Percentiles rank a stretch among this genome's conserved stretches.
Conservation (phyloP, 2,797 vertebrate species). For the Carcharodon carcharias region DNA sequence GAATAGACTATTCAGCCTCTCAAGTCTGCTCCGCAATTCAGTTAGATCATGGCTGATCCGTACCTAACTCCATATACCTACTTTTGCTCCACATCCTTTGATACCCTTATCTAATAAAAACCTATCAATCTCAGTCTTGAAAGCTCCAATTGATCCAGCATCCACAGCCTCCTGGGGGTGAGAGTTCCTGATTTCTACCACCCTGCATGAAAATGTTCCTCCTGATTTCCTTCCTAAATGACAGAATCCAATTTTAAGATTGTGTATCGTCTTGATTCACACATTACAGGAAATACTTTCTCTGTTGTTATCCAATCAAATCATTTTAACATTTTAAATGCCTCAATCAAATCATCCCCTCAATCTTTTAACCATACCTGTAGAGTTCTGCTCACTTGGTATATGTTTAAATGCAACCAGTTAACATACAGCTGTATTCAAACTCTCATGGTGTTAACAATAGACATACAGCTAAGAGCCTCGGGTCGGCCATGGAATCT, state of each 20-base stretch:
- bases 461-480: too few species aligned
- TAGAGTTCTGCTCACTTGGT: neutral
- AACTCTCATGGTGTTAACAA: too few species aligned
- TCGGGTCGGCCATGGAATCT: too few species aligned
- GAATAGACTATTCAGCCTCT: neutral
- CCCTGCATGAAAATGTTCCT: neutral
- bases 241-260: neutral
- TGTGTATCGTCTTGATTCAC: neutral
- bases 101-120: neutral
- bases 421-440: too few species aligned
- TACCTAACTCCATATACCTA: neutral
- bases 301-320: neutral
- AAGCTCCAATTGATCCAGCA: neutral
- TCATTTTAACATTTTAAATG: neutral
- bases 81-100: neutral
- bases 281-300: neutral
- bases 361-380: neutral
- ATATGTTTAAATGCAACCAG: too few species aligned
- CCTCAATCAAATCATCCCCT: too few species aligned
- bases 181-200: neutral
- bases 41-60: neutral
- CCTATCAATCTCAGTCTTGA: neutral
- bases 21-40: too few species aligned
- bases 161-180: neutral
- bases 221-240: neutral